Evolutionary conservation across 2,888 invertebrate species (phyloP), one percentile per base, ranked within the genome.

Genomic region (Scrobipalpa atriplicella): DNA sequence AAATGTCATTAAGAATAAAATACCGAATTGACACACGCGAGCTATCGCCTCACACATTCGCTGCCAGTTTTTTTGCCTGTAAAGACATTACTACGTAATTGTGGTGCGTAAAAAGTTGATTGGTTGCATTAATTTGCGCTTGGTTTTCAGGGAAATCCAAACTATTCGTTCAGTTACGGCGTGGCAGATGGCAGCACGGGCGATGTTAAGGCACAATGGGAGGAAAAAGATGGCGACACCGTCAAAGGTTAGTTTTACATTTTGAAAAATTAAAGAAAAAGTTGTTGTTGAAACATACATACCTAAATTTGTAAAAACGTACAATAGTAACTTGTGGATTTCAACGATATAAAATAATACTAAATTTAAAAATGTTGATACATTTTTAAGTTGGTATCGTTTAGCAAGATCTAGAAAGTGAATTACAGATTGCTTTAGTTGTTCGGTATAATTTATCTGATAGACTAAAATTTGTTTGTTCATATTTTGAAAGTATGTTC

Each of bases 131-230:
- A 74, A 79, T 80, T 51, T 71, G 70, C 64, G 67, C 68, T 67
- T 72, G 67, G 58, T 68, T 91, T 88, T 21, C 87, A 94, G 94
- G 90, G 84, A 81, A 90, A 92, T 76, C 89, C 93, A 68, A 93
- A 92, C 71, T 95, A 95, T 83, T 93, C 94, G 68, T 95, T 93
- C 80, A 94, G 94, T 71, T 95, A 95, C 76, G 94, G 94, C 65
- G 94, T 95, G 16, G 90, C 94, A 72, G 94, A 95, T 78, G 85
- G 86, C 16, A 88, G 90, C 66, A 94, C 94, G 21, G 94, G 94
- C 16, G 95, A 95, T 68, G 84, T 94, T 2, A 95, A 95, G 75
- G 89, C 93, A 64, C 94, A 94, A 68, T 94, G 94, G 94, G 94
- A 95, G 79, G 87, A 93, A 64, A 94, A 94, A 78, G 91, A 94